These are phyloP conservation scores for Drosophila demipolita DNA, from an alignment of 2,888 invertebrate genomes.

Conservation along the genomic window DNA sequence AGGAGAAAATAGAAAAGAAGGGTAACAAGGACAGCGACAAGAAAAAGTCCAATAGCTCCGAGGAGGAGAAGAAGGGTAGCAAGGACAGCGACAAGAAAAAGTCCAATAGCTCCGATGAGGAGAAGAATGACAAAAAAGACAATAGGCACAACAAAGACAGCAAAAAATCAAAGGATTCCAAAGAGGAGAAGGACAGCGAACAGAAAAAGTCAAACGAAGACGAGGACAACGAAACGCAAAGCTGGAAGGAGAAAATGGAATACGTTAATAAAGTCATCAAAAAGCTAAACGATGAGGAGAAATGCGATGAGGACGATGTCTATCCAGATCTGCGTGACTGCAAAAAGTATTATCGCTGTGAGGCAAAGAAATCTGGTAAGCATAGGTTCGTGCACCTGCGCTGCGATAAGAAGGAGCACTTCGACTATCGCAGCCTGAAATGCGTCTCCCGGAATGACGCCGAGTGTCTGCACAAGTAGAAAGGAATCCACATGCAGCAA, in stretches of 20 bases:
- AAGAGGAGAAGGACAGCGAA: conserved; percentile 42
- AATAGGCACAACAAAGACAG: conserved; percentile 7
- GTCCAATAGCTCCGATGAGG: conserved; percentile 33
- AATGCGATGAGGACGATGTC: conserved; percentile 74
- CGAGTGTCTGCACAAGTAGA: conserved; percentile 59
- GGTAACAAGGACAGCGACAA: conserved; percentile 29
- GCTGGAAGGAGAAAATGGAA: conserved; percentile 65
- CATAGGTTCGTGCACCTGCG: conserved; percentile 70
- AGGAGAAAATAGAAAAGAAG: conserved; percentile 33
- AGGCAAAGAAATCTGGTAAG: conserved; percentile 68
- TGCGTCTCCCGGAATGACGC: conserved; percentile 69
- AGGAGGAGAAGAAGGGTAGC: conserved; percentile 26
- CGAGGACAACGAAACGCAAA: conserved; percentile 47
- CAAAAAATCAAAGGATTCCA: conserved; percentile 36
- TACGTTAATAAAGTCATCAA: conserved; percentile 69
- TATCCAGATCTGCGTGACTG: conserved; percentile 77
- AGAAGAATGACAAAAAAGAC: conserved; percentile 30
- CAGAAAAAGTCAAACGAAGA: conserved; percentile 41
- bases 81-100: conserved; percentile 41
- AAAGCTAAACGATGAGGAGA: conserved; percentile 62
- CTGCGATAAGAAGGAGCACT: conserved; percentile 71
- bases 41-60: conserved; percentile 32
- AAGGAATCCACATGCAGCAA: neutral
- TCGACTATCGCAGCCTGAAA: conserved; percentile 60
- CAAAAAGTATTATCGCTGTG: conserved; percentile 77